Conservation (phyloP, 1,140 invertebrate genomes). For the Cyphomyrmex costatus region DNA sequence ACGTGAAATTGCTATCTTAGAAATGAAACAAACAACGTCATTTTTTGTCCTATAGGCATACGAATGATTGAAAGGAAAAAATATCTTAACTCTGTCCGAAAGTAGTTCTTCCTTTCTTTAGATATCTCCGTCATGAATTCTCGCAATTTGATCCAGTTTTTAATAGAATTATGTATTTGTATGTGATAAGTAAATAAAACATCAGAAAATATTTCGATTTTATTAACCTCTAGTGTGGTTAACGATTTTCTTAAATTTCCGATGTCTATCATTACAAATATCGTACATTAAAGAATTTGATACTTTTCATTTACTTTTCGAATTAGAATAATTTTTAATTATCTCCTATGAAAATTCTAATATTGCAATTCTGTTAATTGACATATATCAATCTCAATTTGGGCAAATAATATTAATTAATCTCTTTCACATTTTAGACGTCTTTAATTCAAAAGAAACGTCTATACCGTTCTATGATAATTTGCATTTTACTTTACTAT, state of each 20-base stretch:
- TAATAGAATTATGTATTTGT: background rate
- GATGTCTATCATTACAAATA: background rate
- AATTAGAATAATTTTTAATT: background rate
- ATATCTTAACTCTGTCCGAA: background rate
- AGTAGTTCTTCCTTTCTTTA: background rate
- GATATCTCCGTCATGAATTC: background rate
- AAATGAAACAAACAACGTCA: constrained; percentile 3
- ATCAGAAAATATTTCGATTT: background rate
- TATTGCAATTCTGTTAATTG: background rate
- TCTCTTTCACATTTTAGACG: background rate
- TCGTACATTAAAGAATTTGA: background rate
- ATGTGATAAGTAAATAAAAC: background rate
- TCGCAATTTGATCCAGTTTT: background rate
- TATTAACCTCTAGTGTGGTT: background rate
- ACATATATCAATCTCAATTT: constrained; percentile 28
- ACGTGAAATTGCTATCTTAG: background rate
- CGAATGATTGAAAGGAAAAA: background rate
- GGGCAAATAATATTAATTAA: background rate
- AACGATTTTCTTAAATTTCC: background rate
- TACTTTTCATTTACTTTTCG: background rate
- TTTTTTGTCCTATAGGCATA: background rate
- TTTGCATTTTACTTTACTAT: background rate
- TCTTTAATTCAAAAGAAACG: background rate
- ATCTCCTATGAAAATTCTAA: background rate
- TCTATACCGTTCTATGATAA: background rate